A percentile compares a stretch with the other conserved stretches of the same genome.
These are phyloP conservation scores for Ammodytes marinus DNA, from an alignment of 2,113 vertebrate species.

Conservation along the genomic window DNA sequence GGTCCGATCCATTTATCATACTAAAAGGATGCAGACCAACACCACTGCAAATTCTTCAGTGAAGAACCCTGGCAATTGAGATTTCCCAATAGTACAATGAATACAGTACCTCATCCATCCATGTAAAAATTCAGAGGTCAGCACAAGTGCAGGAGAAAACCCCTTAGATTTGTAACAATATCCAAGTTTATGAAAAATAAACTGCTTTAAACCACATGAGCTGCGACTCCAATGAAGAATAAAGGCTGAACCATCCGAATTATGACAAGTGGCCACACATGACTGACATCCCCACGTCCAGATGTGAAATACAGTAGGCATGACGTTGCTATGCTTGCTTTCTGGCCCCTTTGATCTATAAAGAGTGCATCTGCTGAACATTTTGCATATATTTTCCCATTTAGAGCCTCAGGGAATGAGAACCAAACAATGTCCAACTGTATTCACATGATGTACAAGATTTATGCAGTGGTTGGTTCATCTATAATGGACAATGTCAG, in stretches of 20 bases:
- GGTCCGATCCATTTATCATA: conserved; percentile 25
- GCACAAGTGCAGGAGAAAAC: conserved; percentile 33
- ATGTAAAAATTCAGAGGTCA: conserved; percentile 27
- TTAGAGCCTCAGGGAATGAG: conserved; percentile 25
- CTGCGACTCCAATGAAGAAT: conserved; percentile 35
- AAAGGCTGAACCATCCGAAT: conserved; percentile 26
- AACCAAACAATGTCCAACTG: conserved; percentile 44
- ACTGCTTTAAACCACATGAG: conserved; percentile 21
- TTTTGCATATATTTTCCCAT: conserved; percentile 37
- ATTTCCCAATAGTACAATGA: conserved; percentile 58
- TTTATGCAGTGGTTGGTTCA: conserved; percentile 29
- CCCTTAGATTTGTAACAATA: conserved; percentile 43
- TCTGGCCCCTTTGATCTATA: conserved; percentile 61
- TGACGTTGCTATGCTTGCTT: conserved; percentile 37
- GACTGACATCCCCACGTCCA: conserved; percentile 40
- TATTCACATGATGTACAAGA: conserved; percentile 27
- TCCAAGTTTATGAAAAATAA: conserved; percentile 28
- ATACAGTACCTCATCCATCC: conserved; percentile 27
- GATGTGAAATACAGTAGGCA: conserved; percentile 55
- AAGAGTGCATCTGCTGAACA: conserved; percentile 60
- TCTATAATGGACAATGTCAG: conserved; percentile 51
- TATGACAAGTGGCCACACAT: conserved; percentile 24
- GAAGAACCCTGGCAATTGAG: conserved; percentile 20
- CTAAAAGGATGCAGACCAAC: conserved; percentile 26
- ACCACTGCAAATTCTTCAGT: conserved; percentile 32